Evolutionary conservation across 2,888 invertebrate species (phyloP), one percentile per base, ranked within the genome.

Genomic region (Dynastes grantii): DNA sequence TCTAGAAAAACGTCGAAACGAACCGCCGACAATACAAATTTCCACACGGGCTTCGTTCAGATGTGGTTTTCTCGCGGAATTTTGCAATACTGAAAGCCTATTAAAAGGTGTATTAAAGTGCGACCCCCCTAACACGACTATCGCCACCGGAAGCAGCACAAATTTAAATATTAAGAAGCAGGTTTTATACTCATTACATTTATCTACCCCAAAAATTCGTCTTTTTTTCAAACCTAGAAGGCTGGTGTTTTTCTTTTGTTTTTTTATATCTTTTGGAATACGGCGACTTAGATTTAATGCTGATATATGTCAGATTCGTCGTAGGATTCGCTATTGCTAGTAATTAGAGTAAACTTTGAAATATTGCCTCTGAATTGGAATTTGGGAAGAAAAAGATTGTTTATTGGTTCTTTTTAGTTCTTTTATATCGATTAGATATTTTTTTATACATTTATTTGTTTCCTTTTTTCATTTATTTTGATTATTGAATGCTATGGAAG

Each of bases 101-200:
- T 45, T 45, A 45, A 45, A 37, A 45, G 45, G 45, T 45, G 45
- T 45, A 45, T 45, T 45, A 11, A 37, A 45, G 45, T 45, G 45
- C 45, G 45, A 45, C 45, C 45, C 45, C 45, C 45, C 32, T 5
- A 37, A 45, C 11, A 11, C 45, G 45, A 45, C 45, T 45, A 45
- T 45, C 45, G 45, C 45, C 55, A 16, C 55, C 55, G 55, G 55
- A 58, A 58, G 22, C 22, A 58, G 45, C 55, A 22, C 55, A 58
- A 22, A 22, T 58, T 58, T 58, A 58, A 58, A 58, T 58, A 58
- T 58, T 58, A 58, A 45, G 45, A 45, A 58, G 22, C 55, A 58
- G 55, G 55, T 58, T 58, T 45, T 58, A 58, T 58, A 58, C 16
- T 58, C 3, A 8, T 22, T 58, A 22, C n/a, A 27, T 58, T 27